Percentiles rank a stretch among this genome's conserved stretches.
phyloP scores from a whole-genome alignment of 2,888 invertebrate genomes.

The Dinocampus coccinellae region DNA sequence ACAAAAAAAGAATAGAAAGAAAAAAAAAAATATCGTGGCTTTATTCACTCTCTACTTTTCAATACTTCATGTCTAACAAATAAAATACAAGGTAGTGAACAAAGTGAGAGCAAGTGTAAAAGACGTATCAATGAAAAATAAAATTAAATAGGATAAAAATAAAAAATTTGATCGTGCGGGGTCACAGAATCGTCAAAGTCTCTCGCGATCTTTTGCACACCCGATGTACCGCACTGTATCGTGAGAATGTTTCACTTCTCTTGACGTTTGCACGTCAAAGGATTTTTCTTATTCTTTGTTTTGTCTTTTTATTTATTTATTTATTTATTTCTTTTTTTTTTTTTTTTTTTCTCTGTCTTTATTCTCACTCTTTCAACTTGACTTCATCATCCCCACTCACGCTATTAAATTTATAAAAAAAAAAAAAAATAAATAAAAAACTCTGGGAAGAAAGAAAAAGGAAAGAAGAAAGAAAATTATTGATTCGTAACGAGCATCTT shows the following conservation, averaged over 20 bases:
- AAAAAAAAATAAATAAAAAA: neutral
- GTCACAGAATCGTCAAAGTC: slow-evolving; percentile 17
- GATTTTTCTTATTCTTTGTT: neutral
- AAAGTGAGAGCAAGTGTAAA: too few species aligned
- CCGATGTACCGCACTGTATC: slow-evolving; percentile 14
- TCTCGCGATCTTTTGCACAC: neutral
- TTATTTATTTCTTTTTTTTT: neutral
- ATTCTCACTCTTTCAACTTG: too few species aligned
- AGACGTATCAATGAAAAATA: neutral
- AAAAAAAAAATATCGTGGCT: neutral
- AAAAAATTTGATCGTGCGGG: slow-evolving; percentile 11
- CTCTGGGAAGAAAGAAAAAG: neutral
- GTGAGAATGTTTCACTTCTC: slow-evolving; percentile 19
- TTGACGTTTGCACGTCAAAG: neutral
- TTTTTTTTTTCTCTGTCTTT: too few species aligned
- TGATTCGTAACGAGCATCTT: neutral
- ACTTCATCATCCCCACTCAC: neutral
- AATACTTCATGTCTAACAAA: too few species aligned
- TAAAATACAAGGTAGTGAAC: too few species aligned
- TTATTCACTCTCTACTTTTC: too few species aligned
- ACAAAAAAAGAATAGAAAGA: too few species aligned
- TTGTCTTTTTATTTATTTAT: neutral
- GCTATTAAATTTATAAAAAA: neutral
- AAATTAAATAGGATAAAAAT: neutral
- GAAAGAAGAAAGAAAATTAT: neutral